Evolutionary conservation across 2,113 vertebrate species (phyloP), one percentile per base, ranked within the genome.

Genomic region (Sapayoa aenigma): DNA sequence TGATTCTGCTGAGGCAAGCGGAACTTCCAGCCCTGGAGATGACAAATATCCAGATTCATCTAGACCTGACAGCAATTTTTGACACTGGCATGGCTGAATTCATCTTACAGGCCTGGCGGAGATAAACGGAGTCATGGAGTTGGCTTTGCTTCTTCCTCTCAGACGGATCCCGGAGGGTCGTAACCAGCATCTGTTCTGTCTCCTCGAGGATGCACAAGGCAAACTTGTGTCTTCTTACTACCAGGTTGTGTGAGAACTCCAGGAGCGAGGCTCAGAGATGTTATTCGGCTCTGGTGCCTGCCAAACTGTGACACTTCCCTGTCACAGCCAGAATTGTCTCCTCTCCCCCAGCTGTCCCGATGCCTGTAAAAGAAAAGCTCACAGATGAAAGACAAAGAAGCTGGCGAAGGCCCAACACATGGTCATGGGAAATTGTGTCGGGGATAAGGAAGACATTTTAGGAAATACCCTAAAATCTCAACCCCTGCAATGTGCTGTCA

Each of bases 81-180:
- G 68, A 47, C 75, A 28, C 75, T 53, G 75, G 53, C 47, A 12
- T 11, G 59, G 22, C 23, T 77, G 85, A 58, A 55, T 76, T 68
- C 58, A 42, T 50, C 94, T 80, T 37, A 41, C 62, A 69, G 71
- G 46, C 69, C 88, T 92, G 85, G 85, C 4, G 0, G 63, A 53
- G 53, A 73, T 33, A 44, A 79, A 60, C 0, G 0, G 55, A 77
- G 63, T 5, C 55, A 28, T n/a, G 86, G 74, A 74, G 76, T 0
- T 95, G 95, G 86, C 90, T 96, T 83, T 90, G 86, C 47, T 77
- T 50, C 55, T 88, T 62, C 67, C 41, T 88, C 88, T 85, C 72
- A 9, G 6, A 85, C 0, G 0, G 67, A 79, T 73, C 90, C 85
- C 8, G 0, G 42, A 59, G 85, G 80, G 60, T 77, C 73, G 2